A percentile compares a stretch with the other conserved stretches of the same genome.
Evolutionary conservation across 2,113 vertebrate species (phyloP).

Genomic region (Muntiacus muntjak): DNA sequence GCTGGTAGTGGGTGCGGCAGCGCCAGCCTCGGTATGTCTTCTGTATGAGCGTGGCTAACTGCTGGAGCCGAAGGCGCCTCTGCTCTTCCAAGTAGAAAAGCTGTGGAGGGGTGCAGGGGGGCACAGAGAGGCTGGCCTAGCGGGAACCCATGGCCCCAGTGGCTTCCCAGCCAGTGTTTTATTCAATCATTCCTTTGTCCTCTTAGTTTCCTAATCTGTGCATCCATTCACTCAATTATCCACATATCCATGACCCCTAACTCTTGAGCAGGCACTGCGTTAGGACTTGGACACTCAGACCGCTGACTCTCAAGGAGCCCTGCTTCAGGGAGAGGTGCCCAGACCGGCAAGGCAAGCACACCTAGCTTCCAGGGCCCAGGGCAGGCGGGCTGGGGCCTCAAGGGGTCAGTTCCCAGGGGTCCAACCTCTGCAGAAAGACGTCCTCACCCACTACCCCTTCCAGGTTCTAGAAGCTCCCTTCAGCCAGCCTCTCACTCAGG

Average conservation of each 20-base stretch:
- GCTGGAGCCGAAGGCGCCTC: constrained; percentile 69
- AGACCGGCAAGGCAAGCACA: neutral
- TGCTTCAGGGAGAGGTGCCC: neutral
- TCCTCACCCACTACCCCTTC: neutral
- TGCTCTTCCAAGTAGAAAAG: constrained; percentile 82
- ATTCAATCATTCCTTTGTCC: neutral
- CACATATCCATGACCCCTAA: neutral
- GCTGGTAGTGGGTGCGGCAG: constrained; percentile 76
- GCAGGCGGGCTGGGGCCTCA: neutral
- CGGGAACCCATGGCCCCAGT: neutral
- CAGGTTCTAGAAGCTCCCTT: neutral
- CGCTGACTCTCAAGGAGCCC: neutral
- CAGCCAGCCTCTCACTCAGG: neutral
- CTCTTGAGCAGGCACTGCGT: neutral
- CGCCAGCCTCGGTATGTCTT: constrained; percentile 81
- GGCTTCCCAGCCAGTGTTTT: neutral
- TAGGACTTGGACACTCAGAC: neutral
- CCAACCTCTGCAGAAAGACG: neutral
- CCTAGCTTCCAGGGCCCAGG: neutral
- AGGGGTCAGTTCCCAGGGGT: neutral
- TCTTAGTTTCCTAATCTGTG: neutral
- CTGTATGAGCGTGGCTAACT: constrained; percentile 82
- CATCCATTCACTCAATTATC: neutral
- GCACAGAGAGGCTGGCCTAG: fast-evolving
- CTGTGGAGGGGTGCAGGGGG: constrained; percentile 19